Base-by-base conservation (phyloP, 2,888 invertebrate species). In the Aleiodes leptofemur region DNA sequence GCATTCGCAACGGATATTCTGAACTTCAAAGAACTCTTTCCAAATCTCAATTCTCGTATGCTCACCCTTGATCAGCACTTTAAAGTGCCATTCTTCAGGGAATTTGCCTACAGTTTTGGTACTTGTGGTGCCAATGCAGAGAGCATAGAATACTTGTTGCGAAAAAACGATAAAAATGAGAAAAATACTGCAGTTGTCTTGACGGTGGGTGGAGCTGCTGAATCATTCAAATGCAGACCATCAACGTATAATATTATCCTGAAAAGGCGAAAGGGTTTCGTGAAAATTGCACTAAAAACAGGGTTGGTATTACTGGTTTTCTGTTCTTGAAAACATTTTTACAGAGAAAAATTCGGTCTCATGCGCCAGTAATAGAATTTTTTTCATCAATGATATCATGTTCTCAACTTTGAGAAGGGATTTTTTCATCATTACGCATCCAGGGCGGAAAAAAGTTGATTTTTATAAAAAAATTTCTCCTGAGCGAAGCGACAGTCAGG, bases 191-290 rank as follows among this genome's bases (percentile, higher is more conserved):
- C 92, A 0, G 93, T 93, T 0, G 93, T 94, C 2, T 90, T 98
- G 56, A 93, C 97, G 70, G 94, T 97, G 0, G 98, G 98, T 0
- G 98, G 98, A 0, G 97, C 97, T 0, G 93, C 95, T 7, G 98
- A 98, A 88, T 94, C 97, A 0, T 90, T 97, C 74, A 94, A 96
- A 80, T 94, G 96, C 0, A 93, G 93, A 84, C 97, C 97, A 0
- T 94, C 94, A 3, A 91, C 92, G 72, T 95, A 96, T 80, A 92
- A 92, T 80, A 90, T 96, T 7, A 92, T 95, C 13, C 86, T 97
- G 13, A 95, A 93, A 81, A 93, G 93, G 70, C 91, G 97, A 78
- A 96, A 95, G 85, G 97, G 96, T 51, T 96, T 96, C 82, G 90
- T 95, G 1, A 93, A 92, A 80, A 87, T 95, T 69, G 96, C 96